Evolutionary conservation across 2,888 invertebrate species (phyloP).

Genomic region (Chydorus sphaericus): DNA sequence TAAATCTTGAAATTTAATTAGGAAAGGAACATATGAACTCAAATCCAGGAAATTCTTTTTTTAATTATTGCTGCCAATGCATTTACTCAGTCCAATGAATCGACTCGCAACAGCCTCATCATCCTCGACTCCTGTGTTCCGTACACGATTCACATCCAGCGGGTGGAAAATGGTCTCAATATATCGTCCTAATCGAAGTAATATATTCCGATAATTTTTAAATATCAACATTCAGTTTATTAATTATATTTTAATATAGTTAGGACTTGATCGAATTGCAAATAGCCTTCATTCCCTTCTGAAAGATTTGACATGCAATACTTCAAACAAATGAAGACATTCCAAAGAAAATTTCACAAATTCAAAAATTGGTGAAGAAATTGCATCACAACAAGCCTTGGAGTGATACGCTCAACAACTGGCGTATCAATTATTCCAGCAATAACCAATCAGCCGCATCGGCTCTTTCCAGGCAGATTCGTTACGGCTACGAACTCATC

Average conservation of each 20-base stretch:
- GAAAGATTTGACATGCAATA: background rate
- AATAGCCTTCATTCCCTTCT: background rate
- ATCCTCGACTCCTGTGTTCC: conserved; percentile 4
- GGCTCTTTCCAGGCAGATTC: background rate
- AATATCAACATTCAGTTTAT: background rate
- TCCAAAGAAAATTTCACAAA: background rate
- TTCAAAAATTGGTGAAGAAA: background rate
- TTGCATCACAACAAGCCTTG: background rate
- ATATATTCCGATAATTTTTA: background rate
- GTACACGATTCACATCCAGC: conserved; percentile 4
- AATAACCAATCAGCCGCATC: background rate
- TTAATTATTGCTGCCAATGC: conserved; percentile 1
- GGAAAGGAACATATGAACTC: conserved; percentile 2
- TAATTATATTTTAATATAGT: background rate
- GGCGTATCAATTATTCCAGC: background rate
- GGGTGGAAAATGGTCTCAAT: background rate
- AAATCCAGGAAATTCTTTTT: conserved; percentile 2
- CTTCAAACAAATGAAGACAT: background rate
- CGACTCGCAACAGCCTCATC: background rate
- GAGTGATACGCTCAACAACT: background rate
- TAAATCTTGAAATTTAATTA: background rate
- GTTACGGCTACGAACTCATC: background rate
- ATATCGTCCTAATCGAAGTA: conserved; percentile 6
- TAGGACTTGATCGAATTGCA: background rate
- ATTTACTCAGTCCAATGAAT: background rate